Percentiles rank a stretch among this genome's conserved stretches.
Evolutionary conservation across 1,140 invertebrate genomes (phyloP).

Genomic region (Maconellicoccus hirsutus): DNA sequence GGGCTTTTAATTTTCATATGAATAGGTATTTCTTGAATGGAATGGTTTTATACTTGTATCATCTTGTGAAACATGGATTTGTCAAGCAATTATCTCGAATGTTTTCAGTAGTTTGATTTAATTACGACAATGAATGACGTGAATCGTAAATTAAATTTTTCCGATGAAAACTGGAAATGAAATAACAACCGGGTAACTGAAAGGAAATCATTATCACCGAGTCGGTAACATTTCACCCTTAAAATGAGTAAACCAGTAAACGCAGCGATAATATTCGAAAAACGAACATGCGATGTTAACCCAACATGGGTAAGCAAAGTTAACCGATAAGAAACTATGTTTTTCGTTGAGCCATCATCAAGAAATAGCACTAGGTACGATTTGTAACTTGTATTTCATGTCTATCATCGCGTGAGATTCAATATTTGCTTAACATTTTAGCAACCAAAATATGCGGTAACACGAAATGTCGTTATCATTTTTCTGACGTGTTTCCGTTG

Average conservation of each 20-base stretch:
- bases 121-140: too few relatives aligned
- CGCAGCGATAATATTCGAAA: constrained; percentile 4
- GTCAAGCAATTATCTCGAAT: too few relatives aligned
- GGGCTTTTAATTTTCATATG: too few relatives aligned
- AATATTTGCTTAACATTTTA: constrained; percentile 2
- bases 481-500: background rate
- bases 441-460: constrained; percentile 9
- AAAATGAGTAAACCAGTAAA: background rate
- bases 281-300: constrained; percentile 18
- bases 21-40: too few relatives aligned
- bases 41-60: too few relatives aligned
- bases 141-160: background rate
- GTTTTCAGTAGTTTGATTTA: too few relatives aligned
- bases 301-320: background rate
- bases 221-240: background rate
- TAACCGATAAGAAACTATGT: constrained; percentile 20
- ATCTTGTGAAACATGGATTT: too few relatives aligned
- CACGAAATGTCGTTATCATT: constrained; percentile 16
- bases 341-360: constrained; percentile 18
- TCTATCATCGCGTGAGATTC: constrained; percentile 16
- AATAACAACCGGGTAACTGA: background rate
- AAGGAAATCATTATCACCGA: background rate
- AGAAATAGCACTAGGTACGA: constrained; percentile 19
- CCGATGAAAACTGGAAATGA: background rate
- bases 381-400: constrained; percentile 18